Conservation (phyloP, 2,113 vertebrate species). For the Anser cygnoides region DNA sequence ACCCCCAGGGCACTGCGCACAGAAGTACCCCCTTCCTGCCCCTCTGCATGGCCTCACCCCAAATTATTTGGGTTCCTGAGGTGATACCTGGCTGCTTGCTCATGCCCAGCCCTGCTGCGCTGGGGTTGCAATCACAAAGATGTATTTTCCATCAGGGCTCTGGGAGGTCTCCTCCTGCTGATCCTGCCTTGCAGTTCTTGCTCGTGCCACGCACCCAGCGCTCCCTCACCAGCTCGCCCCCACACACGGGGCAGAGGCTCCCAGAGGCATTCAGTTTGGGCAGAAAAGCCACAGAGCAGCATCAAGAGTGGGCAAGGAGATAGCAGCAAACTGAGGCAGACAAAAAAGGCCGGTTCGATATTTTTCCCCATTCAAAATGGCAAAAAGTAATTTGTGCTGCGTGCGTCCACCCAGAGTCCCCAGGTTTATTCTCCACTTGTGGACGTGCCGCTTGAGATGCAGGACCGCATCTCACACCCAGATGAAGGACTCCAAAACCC, state of each 20-base stretch:
- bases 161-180: neutral
- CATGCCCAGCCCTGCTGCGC: neutral
- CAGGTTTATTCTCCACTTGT: neutral
- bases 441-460: neutral
- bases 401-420: rapidly evolving
- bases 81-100: neutral
- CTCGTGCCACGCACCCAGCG: neutral
- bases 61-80: neutral
- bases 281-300: neutral
- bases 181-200: neutral
- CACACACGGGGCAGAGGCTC: neutral
- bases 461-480: neutral
- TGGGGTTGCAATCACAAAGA: neutral
- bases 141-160: neutral
- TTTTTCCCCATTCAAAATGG: neutral
- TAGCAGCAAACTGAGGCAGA: neutral
- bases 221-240: neutral
- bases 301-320: neutral
- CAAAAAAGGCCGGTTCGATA: neutral
- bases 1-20: neutral
- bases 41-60: neutral
- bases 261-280: neutral
- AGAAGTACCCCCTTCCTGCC: neutral
- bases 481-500: neutral
- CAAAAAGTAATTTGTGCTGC: neutral